Evolutionary conservation across 2,888 invertebrate genomes (phyloP), one percentile per base, ranked within the genome.

Genomic region (Penaeus monodon): DNA sequence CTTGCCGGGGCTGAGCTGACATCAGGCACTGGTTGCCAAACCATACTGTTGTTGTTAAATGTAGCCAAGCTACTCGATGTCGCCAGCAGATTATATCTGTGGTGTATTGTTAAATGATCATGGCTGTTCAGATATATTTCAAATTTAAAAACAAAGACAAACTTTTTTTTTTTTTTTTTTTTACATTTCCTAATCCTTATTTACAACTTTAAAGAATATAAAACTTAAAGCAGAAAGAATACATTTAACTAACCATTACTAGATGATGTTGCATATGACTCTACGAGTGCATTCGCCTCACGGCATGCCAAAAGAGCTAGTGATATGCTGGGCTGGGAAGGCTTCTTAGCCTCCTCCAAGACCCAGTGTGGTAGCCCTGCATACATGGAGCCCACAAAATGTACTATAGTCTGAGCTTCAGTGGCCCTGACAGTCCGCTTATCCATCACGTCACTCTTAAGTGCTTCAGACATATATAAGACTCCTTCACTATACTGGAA

Each of bases 301-400:
- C 86, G 77, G 44, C 83, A 79, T 57, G 88, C 88, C 20, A 80
- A 64, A 20, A 84, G 12, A 22, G 88, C 88, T 24, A 73, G 65
- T 66, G 66, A 80, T 63, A 84, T 49, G n/a, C 81, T 74, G 1
- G 83, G 83, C 66, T 83, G 66, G 4, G 74, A 70, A 24, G 64
- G 70, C 12, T 57, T 29, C 10, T 66, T 29, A 27, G 1, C 17
- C 27, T 73, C 10, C 29, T 27, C 29, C 8, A 88, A 33, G 27
- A 88, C 68, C 68, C 76, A 85, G 38, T 66, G 81, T 20, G 88
- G 89, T 17, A 89, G 87, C 68, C 84, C 70, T 17, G 86, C 81
- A 81, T 89, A 89, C 27, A 86, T 76, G 17, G 89, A 89, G 33
- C 88, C 89, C 27, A 86, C 84, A 57, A 84, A 77, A 74, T 89